These are phyloP conservation scores for Falco columbarius DNA, from an alignment of 2,797 vertebrate genomes.

Conservation along the genomic window DNA sequence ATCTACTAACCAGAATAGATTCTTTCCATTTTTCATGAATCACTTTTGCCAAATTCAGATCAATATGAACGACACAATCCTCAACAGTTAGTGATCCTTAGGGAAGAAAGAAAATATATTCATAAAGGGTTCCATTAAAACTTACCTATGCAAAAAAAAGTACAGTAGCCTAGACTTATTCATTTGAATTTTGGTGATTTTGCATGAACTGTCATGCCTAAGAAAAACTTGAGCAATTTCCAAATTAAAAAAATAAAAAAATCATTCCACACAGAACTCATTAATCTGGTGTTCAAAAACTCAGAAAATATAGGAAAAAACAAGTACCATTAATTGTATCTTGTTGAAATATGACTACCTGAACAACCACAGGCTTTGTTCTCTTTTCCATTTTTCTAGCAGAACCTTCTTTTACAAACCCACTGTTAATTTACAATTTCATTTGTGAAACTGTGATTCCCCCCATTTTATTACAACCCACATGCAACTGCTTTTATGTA, in stretches of 20 bases:
- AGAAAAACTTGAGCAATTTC: neutral
- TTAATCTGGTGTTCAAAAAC: neutral
- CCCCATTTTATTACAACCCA: neutral
- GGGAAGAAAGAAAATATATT: conserved; percentile 46
- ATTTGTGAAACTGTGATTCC: neutral
- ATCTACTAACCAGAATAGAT: conserved; percentile 88
- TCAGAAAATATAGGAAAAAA: neutral
- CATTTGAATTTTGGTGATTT: neutral
- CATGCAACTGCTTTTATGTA: neutral
- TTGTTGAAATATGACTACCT: neutral
- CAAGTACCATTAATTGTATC: neutral
- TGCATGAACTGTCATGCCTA: neutral
- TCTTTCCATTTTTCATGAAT: conserved; percentile 98
- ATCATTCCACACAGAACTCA: neutral
- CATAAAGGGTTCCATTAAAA: neutral
- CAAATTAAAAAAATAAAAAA: neutral
- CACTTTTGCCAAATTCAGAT: conserved; percentile 91
- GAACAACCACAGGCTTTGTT: neutral
- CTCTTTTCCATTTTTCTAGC: neutral
- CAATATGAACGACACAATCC: conserved; percentile 92
- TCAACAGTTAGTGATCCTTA: conserved; percentile 85
- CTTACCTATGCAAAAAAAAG: neutral
- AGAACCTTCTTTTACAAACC: neutral
- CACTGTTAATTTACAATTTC: neutral
- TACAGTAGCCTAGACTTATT: neutral